Evolutionary conservation across 1,140 invertebrate species (phyloP), one percentile per base, ranked within the genome.

Genomic region (Diorhabda sublineata): DNA sequence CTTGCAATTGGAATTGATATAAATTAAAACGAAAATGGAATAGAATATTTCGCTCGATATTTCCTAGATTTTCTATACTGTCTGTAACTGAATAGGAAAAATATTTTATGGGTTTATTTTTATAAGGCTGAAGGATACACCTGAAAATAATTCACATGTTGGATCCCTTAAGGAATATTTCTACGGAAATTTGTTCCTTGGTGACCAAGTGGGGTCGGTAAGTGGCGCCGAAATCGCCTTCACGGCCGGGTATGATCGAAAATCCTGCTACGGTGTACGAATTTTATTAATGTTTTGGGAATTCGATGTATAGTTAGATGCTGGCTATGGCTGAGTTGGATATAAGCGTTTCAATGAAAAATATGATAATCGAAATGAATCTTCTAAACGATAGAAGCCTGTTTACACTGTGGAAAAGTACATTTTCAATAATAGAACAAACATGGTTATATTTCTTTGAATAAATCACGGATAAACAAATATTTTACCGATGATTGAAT

Each of bases 71-170:
- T 26, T 26, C 1, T 26, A 26, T 26, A 26, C 26, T 26, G 0
- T 26, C 26, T 26, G 26, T 26, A 26, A 26, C 26, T 26, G 26
- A 26, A 26, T 26, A 26, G 9, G 61, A 45, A 62, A 62, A 8
- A 43, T 62, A 62, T 44, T 62, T 62, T 62, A 62, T 11, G 61
- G 45, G 42, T n/a, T 62, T 62, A 64, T 68, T 64, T 68, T 59
- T 43, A 59, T 60, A 59, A 56, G 62, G 62, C 65, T 71, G 43
- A 71, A 71, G 69, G 56, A 57, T 59, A 52, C n/a, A 47, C 45
- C 66, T 67, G 66, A 59, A 63, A 71, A 71, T 71, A 71, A 71
- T 71, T 71, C 69, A 71, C 69, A 45, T 41, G 61, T 42, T 26
- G 8, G 56, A 11, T 68, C 66, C 66, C 70, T 7, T 1, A 64